Base-by-base conservation (phyloP, 2,888 invertebrate genomes). In the Lasioglossum leucozonium region DNA sequence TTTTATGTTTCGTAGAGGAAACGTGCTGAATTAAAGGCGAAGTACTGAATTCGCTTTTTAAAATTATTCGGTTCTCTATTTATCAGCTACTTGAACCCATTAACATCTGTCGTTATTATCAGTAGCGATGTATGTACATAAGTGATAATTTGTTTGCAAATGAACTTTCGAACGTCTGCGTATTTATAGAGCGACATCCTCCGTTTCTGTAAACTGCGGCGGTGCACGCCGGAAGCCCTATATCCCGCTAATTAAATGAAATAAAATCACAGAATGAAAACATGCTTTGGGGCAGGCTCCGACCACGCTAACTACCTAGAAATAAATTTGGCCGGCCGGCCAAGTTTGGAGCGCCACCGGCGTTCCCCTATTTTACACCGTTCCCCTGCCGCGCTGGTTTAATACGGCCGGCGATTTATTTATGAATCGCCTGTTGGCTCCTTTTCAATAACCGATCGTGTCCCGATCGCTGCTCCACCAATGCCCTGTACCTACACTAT, bases 261-360 rank as follows among this genome's bases (percentile, higher is more conserved):
- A 30, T 30, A 44, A 65, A 75, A 62, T 65, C 22, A 44, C 30
- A 6, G 65, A 69, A 77, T 26, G 62, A 77, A 69, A 80, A 75
- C 76, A 84, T 67, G 34, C 30, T 51, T 65, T 62, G 13, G 34
- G 26, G 26, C 62, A n/a, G 78, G 11, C 34, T 71, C 34, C 22
- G 11, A 11, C 73, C 18, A 40, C 55, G 78, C 81, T 72, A 78
- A 81, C 71, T 67, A 73, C 82, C 87, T 87, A 81, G 87, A 89
- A 90, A 89, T 90, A 90, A 84, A 86, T 86, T 88, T 83, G 91
- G 84, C 86, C 69, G 72, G 77, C 72, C 67, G 47, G 86, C 86
- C 76, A 87, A 84, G 73, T 82, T 82, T 67, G 18, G 51, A 84
- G 77, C 76, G 82, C 85, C 77, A 72, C 77, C 72, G 26, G 69